Evolutionary conservation across 2,888 invertebrate genomes (phyloP), one percentile per base, ranked within the genome.

Genomic region (Ophonus ardosiacus): DNA sequence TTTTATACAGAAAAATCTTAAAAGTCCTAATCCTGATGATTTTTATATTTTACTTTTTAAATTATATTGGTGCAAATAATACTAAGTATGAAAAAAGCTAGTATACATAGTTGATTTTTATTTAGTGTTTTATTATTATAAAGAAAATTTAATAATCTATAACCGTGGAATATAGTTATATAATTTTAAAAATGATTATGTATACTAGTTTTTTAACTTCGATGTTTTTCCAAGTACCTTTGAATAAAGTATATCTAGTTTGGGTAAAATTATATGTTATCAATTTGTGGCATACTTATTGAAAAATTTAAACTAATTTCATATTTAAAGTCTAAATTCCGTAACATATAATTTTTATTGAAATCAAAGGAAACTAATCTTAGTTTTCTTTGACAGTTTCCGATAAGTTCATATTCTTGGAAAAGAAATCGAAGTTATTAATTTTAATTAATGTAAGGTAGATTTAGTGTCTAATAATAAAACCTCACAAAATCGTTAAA

Each of bases 371-470:
- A 31, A 31, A 31, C 31, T 31, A 31, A 31, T 5, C 6, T 31
- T 31, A 31, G 31, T 31, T 31, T 6, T 31, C 31, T 59, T 59
- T 61, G 61, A 61, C 61, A 61, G 24, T 24, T 15, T 38, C 17
- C 17, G 59, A 59, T 59, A n/a, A n/a, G n/a, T n/a, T 38, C 38
- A 68, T 15, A 21, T 18, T 63, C 21, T 3, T 18, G 21, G 21
- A 15, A 31, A 31, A 38, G 68, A 68, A 31, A 31, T 38, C 24
- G 38, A 68, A 68, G 68, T 68, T n/a, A 38, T 6, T 38, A 68
- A 38, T 38, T 65, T 65, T 65, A 65, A 40, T 71, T 71, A 71
- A 18, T 43, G 18, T 74, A 74, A 74, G 21, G 21, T 63, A 63
- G 63, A 5, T 13, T 63, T 8, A 21, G 13, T 63, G 21, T 21